Conservation (phyloP, 2,888 invertebrate genomes). For the Mythimna pallens region DNA sequence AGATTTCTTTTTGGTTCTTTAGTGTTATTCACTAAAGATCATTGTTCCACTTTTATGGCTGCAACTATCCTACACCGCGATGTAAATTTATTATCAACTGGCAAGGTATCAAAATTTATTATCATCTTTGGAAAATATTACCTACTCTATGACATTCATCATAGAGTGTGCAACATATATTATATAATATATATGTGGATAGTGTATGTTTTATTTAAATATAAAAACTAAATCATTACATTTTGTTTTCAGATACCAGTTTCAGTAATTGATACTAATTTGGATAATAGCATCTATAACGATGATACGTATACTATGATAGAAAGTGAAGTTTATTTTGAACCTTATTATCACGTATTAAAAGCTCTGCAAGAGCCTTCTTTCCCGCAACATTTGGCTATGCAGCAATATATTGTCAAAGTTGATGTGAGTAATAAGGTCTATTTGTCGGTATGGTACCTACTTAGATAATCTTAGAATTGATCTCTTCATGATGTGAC, state of each 20-base stretch:
- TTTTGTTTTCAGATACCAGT: conserved; percentile 76
- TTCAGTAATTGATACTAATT: conserved; percentile 68
- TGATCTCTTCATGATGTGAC: too few species aligned
- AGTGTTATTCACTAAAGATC: conserved; percentile 93
- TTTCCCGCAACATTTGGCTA: conserved; percentile 90
- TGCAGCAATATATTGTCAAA: conserved; percentile 93
- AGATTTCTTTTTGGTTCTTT: conserved; percentile 93
- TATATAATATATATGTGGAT: neutral
- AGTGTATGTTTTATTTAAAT: neutral
- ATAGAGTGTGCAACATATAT: too few species aligned
- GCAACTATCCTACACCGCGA: conserved; percentile 92
- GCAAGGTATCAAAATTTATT: too few species aligned
- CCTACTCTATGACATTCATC: too few species aligned
- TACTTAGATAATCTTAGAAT: too few species aligned
- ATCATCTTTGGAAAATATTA: neutral
- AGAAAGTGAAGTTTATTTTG: conserved; percentile 95
- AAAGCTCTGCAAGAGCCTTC: conserved; percentile 91
- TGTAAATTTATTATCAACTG: conserved; percentile 70
- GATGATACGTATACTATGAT: conserved; percentile 90
- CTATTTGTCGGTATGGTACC: too few species aligned
- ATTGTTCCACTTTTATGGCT: conserved; percentile 92
- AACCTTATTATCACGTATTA: conserved; percentile 94
- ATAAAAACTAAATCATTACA: neutral
- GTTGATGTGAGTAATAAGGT: conserved; percentile 82
- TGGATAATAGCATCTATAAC: conserved; percentile 67